Conservation (phyloP, 92 coral and sea anemone species). For the Plumapathes pennacea region DNA sequence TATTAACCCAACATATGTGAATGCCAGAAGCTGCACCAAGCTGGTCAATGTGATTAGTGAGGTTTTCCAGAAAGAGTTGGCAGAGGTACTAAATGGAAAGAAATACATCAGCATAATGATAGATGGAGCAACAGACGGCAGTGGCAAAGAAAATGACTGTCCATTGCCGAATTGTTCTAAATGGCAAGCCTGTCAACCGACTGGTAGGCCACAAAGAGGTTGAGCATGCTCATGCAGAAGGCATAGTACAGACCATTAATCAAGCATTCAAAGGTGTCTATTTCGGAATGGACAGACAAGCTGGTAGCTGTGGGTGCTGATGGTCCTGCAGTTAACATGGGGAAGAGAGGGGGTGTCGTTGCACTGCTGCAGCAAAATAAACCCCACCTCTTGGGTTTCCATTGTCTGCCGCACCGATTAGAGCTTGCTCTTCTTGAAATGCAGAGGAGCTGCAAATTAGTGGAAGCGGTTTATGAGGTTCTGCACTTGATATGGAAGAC, state of each 20-base stretch:
- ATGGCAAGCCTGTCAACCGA: slow-evolving; percentile 41
- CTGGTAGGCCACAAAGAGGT: slow-evolving; percentile 30
- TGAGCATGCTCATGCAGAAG: slow-evolving; percentile 28
- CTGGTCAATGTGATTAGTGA: slow-evolving; percentile 12
- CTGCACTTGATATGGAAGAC: slow-evolving; percentile 40
- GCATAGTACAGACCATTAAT: too few species aligned
- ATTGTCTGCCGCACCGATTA: slow-evolving; percentile 31
- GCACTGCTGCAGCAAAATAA: slow-evolving; percentile 6
- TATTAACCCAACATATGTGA: background rate
- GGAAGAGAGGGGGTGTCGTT: slow-evolving; percentile 34
- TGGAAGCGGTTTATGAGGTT: slow-evolving; percentile 26
- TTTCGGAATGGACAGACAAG: slow-evolving; percentile 13
- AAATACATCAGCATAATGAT: slow-evolving; percentile 25
- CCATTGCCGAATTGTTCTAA: slow-evolving; percentile 17
- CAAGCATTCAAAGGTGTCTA: too few species aligned
- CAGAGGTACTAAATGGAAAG: slow-evolving; percentile 11
- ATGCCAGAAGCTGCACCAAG: slow-evolving; percentile 8
- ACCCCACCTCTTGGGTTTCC: slow-evolving; percentile 22
- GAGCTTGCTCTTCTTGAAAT: slow-evolving; percentile 39
- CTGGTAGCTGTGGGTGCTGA: slow-evolving; percentile 31
- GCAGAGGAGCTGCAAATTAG: slow-evolving; percentile 28
- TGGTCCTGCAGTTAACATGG: slow-evolving; percentile 37
- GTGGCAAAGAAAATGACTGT: slow-evolving; percentile 16
- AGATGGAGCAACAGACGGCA: slow-evolving; percentile 21
- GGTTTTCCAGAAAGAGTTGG: slow-evolving; percentile 7